phyloP scores from a whole-genome alignment of 2,797 vertebrate species.

The Silurus aristotelis region DNA sequence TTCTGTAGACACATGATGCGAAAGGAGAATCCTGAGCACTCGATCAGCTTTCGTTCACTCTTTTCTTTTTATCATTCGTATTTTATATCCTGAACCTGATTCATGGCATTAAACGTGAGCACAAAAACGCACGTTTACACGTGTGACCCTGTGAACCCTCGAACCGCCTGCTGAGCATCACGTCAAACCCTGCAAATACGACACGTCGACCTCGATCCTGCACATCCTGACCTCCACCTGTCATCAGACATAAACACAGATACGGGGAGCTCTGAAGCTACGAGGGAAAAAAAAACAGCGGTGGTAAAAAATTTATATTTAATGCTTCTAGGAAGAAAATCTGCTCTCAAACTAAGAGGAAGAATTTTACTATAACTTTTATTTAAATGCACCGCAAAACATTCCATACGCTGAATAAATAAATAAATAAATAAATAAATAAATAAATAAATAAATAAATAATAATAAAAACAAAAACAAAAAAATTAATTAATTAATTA shows the following conservation, averaged over 20 bases:
- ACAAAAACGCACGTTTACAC: not conserved
- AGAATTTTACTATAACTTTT: no score
- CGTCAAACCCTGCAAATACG: not conserved
- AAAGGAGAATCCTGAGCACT: not conserved
- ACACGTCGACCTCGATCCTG: not conserved
- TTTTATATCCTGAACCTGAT: not conserved
- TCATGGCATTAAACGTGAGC: not conserved
- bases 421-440: no score
- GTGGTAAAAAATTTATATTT: not conserved
- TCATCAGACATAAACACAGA: not conserved
- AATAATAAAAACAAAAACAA: no score
- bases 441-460: no score
- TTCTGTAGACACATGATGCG: no score
- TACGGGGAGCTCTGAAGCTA: no score
- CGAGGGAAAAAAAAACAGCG: not conserved
- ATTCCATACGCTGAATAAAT: no score
- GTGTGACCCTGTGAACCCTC: not conserved
- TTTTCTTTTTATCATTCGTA: not conserved
- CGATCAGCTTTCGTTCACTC: not conserved
- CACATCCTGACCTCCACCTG: slow-evolving; percentile 6
- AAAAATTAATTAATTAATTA: no score
- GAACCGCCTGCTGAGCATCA: not conserved
- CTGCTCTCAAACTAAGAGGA: no score
- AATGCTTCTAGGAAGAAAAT: no score
- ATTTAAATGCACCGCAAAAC: no score